These are phyloP conservation scores for Cyprinodon diabolis DNA, from an alignment of 2,797 vertebrate genomes.

Conservation along the genomic window DNA sequence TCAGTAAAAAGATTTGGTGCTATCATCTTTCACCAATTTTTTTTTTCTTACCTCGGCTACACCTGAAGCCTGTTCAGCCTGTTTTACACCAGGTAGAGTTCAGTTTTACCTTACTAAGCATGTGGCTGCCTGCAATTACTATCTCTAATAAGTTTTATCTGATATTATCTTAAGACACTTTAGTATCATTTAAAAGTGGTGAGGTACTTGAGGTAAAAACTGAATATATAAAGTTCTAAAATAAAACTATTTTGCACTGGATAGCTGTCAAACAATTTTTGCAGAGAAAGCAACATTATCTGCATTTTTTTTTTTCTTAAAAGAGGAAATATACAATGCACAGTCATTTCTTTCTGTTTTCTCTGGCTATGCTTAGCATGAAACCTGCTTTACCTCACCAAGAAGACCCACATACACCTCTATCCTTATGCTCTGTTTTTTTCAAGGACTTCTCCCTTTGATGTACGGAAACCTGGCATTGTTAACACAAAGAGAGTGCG, in stretches of 20 bases:
- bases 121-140: constrained; percentile 19
- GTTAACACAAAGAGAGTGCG: constrained; percentile 55
- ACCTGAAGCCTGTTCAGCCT: not conserved
- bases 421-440: constrained; percentile 57
- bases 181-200: constrained; percentile 28
- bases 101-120: constrained; percentile 5
- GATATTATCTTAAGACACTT: constrained; percentile 31
- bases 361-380: constrained; percentile 66
- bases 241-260: constrained; percentile 63
- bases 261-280: constrained; percentile 61
- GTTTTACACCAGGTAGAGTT: constrained; percentile 17
- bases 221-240: constrained; percentile 41
- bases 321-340: constrained; percentile 64
- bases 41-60: constrained; percentile 17
- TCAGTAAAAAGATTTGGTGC: not conserved
- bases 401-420: constrained; percentile 47
- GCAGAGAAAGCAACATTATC: constrained; percentile 62
- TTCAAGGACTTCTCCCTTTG: constrained; percentile 66
- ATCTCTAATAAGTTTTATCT: constrained; percentile 44
- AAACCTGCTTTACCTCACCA: constrained; percentile 61
- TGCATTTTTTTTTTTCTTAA: constrained; percentile 52
- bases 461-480: constrained; percentile 67
- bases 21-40: not conserved
- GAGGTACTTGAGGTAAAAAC: constrained; percentile 15
- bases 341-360: constrained; percentile 64